These are phyloP conservation scores for Thinocorus orbignyianus DNA, from an alignment of 2,113 vertebrate genomes.

Conservation along the genomic window DNA sequence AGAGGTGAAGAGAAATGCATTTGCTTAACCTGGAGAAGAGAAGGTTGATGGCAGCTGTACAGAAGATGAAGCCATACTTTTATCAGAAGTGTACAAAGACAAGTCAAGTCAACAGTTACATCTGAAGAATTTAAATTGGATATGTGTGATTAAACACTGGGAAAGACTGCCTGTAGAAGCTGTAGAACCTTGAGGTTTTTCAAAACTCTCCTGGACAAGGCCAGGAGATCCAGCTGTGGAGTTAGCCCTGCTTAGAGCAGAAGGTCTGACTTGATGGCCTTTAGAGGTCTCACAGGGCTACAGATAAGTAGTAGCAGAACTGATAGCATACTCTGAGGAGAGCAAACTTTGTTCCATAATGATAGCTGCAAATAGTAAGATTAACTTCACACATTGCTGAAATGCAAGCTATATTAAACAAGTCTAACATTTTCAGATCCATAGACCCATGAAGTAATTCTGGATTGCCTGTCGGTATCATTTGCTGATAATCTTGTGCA, in stretches of 20 bases:
- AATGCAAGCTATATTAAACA: neutral
- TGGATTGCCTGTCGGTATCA: neutral
- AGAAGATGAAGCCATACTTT: neutral
- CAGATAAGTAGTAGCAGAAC: neutral
- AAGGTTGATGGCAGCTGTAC: neutral
- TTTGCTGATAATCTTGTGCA: neutral
- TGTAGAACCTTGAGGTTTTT: neutral
- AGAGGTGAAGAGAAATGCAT: neutral
- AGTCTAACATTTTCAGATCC: neutral
- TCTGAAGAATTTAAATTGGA: neutral
- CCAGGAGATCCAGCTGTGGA: neutral
- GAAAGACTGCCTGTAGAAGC: neutral
- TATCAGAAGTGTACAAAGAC: neutral
- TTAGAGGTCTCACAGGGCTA: neutral
- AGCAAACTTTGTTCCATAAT: neutral
- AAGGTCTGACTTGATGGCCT: neutral
- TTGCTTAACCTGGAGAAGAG: neutral
- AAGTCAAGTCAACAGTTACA: neutral
- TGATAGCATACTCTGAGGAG: neutral
- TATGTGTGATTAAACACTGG: neutral
- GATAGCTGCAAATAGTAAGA: neutral
- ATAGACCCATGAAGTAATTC: neutral
- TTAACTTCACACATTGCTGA: neutral
- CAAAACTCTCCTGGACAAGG: neutral
- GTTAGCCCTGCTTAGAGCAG: neutral